Conservation (phyloP, 2,797 vertebrate species). For the Dromococcyx pavoninus region DNA sequence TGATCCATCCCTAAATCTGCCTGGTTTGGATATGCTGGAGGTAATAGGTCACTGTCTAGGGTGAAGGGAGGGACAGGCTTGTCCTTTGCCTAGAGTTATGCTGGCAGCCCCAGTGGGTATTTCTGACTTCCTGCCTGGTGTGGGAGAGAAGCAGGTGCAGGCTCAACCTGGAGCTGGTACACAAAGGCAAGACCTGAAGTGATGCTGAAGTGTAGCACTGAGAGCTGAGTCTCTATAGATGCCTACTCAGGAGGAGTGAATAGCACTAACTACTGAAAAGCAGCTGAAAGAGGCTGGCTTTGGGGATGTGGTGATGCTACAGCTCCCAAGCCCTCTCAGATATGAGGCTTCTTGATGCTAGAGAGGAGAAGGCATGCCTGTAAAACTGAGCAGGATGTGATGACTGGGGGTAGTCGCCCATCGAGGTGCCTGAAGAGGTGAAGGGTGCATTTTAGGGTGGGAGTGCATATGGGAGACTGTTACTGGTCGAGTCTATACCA, state of each 20-base stretch:
- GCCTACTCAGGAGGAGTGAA: neutral
- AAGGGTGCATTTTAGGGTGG: neutral
- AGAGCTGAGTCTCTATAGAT: neutral
- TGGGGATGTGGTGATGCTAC: neutral
- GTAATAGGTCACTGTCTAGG: rapidly evolving
- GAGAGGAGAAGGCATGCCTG: rapidly evolving
- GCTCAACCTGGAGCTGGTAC: neutral
- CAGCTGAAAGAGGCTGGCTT: neutral
- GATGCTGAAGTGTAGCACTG: neutral
- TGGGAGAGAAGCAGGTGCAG: neutral
- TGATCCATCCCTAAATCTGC: neutral
- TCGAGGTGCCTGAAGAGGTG: neutral
- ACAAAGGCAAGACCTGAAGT: neutral
- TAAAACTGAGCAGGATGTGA: neutral
- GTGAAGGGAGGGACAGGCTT: neutral
- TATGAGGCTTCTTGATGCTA: rapidly evolving
- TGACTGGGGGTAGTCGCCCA: rapidly evolving
- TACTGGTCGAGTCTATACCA: neutral
- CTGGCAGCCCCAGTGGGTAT: neutral
- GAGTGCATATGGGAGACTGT: rapidly evolving
- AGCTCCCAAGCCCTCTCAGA: neutral
- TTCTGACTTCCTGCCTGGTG: neutral
- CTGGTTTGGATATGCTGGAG: rapidly evolving
- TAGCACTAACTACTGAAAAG: neutral
- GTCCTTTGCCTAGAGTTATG: neutral